Evolutionary conservation across 2,888 invertebrate species (phyloP), one percentile per base, ranked within the genome.

Genomic region (Laothoe populi): DNA sequence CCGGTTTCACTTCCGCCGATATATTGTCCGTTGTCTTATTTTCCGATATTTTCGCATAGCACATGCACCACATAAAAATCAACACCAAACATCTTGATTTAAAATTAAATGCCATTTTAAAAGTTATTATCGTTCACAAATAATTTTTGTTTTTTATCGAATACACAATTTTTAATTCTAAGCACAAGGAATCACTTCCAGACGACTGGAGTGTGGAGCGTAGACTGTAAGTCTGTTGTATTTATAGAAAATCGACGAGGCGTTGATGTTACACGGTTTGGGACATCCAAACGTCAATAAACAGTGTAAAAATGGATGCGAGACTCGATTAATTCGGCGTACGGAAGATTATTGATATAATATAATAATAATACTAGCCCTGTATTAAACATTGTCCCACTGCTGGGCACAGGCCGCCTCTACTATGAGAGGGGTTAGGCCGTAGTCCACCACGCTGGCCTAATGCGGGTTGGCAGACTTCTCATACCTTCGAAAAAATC

Each of bases 141-240:
- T 48, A 38, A 10, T 58, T 48, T 61, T 49, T 31, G 53, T 49
- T 48, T n/a, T 24, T 60, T 60, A 62, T 21, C 53, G 44, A 64
- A 64, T 57, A 63, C 57, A 31, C 45, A 24, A 63, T 45, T 61
- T 60, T 65, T 66, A 61, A 66, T 61, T 65, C 60, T 73, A 72
- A 5, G 21, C 8, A 19, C 42, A 19, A 0, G n/a, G 23, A n/a
- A 13, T 21, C n/a, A 75, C 65, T 70, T 84, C 83, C 81, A 84
- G 84, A 62, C 71, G 67, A 84, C 86, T 86, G 85, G 84, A 85
- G 73, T 69, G 70, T 67, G 45, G 66, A 63, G 60, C 44, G 72
- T 74, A 84, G 84, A 83, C 83, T 78, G 81, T 78, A 80, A 81
- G 84, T 78, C 86, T 79, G 72, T 63, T 60, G 59, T 83, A 83